Evolutionary conservation across 2,888 invertebrate species (phyloP).

Genomic region (Thecophora atra): DNA sequence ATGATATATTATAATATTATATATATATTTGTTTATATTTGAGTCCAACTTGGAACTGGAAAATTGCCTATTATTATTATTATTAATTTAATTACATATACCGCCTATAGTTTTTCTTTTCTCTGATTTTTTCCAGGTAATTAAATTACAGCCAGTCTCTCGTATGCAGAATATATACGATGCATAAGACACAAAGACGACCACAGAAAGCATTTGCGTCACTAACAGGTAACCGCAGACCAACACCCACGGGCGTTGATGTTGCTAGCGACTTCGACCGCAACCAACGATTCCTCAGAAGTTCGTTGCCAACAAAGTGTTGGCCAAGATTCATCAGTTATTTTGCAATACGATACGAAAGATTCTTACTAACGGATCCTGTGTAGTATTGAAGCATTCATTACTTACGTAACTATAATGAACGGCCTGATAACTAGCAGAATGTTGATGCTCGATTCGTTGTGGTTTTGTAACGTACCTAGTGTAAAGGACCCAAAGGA

Average conservation of each 20-base stretch:
- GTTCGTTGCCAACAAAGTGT: conserved; percentile 4
- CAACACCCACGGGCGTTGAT: conserved; percentile 11
- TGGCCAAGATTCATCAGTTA: neutral
- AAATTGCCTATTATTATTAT: too few species aligned
- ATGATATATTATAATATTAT: too few species aligned
- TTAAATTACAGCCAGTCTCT: neutral
- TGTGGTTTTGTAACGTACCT: too few species aligned
- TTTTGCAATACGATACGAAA: too few species aligned
- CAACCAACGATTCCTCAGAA: neutral
- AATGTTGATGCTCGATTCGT: too few species aligned
- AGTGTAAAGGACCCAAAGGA: too few species aligned
- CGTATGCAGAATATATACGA: neutral
- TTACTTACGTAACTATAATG: too few species aligned
- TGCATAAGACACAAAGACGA: conserved; percentile 7
- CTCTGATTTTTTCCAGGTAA: conserved; percentile 11
- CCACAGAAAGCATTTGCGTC: conserved; percentile 1
- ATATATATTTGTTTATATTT: too few species aligned
- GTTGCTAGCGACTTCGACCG: neutral
- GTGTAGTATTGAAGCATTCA: too few species aligned
- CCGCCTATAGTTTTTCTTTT: neutral
- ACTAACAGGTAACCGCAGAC: conserved; percentile 17
- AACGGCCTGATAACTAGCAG: too few species aligned
- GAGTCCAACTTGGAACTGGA: too few species aligned
- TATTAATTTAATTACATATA: neutral
- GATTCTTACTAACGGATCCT: too few species aligned